These are phyloP conservation scores for Meiosimyza decipiens DNA, from an alignment of 2,888 invertebrate genomes.

Conservation along the genomic window DNA sequence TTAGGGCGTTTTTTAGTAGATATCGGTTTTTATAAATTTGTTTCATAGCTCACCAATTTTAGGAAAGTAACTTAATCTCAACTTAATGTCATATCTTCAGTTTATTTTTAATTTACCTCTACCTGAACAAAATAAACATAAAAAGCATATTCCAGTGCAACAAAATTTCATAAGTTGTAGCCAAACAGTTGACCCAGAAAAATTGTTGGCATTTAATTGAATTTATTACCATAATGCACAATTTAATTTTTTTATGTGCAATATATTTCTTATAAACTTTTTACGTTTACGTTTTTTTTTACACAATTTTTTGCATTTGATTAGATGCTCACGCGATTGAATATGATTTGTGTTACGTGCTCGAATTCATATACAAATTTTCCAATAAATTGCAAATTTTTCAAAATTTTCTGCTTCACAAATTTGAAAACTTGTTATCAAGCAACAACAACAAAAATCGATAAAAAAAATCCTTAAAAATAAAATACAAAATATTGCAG, in stretches of 20 bases:
- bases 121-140: too few species aligned
- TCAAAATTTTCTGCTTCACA: slow-evolving; percentile 33
- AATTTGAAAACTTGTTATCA: slow-evolving; percentile 25
- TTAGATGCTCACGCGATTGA: slow-evolving; percentile 23
- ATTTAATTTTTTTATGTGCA: background rate
- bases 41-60: too few species aligned
- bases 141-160: too few species aligned
- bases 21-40: too few species aligned
- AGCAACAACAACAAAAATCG: slow-evolving; percentile 37
- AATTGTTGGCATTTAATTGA: background rate
- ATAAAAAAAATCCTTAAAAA: slow-evolving; percentile 26
- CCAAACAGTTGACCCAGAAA: slow-evolving; percentile 14
- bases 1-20: too few species aligned
- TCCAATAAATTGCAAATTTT: slow-evolving; percentile 33
- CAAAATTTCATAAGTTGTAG: too few species aligned
- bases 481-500: slow-evolving; percentile 40
- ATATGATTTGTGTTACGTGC: slow-evolving; percentile 20
- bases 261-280: background rate
- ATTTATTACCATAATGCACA: slow-evolving; percentile 5
- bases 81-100: too few species aligned
- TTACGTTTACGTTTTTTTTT: background rate
- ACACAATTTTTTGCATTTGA: slow-evolving; percentile 21
- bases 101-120: too few species aligned
- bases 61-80: too few species aligned
- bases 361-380: background rate